Conservation (phyloP, 2,888 invertebrate genomes). For the Hirtodrosophila confusa region DNA sequence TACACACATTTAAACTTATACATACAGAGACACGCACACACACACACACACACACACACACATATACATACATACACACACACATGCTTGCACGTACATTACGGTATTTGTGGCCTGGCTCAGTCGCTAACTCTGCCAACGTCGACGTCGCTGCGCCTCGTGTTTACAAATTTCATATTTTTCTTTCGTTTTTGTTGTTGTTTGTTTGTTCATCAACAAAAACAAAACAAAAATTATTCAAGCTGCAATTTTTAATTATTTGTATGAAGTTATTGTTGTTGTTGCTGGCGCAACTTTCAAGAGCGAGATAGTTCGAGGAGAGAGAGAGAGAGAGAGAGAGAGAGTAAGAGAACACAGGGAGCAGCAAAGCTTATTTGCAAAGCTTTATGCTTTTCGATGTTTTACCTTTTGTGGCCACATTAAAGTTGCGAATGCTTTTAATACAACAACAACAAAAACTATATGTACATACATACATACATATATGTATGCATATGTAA, state of each 20-base stretch:
- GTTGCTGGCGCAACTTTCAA: slow-evolving; percentile 46
- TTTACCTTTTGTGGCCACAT: slow-evolving; percentile 10
- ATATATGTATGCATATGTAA: too few species aligned
- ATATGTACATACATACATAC: too few species aligned
- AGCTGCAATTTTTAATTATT: slow-evolving; percentile 67
- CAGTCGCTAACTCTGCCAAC: neutral
- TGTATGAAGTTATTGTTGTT: slow-evolving; percentile 31
- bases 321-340: neutral
- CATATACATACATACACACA: slow-evolving; percentile 1
- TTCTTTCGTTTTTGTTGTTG: neutral
- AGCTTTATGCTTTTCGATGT: slow-evolving; percentile 7
- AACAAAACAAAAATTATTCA: slow-evolving; percentile 37
- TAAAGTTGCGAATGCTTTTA: slow-evolving; percentile 18
- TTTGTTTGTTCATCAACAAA: slow-evolving; percentile 24
- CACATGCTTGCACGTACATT: slow-evolving; percentile 15
- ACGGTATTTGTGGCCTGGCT: slow-evolving; percentile 39
- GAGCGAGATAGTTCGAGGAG: neutral
- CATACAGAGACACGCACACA: slow-evolving; percentile 4
- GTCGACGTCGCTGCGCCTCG: slow-evolving; percentile 19
- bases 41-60: slow-evolving; percentile 6
- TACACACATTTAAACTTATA: slow-evolving; percentile 10
- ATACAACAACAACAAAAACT: neutral
- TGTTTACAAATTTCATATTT: slow-evolving; percentile 9
- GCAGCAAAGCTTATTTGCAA: slow-evolving; percentile 16
- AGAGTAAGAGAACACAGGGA: neutral